Conservation (phyloP, 2,888 invertebrate genomes). For the Sinelater perroti region DNA sequence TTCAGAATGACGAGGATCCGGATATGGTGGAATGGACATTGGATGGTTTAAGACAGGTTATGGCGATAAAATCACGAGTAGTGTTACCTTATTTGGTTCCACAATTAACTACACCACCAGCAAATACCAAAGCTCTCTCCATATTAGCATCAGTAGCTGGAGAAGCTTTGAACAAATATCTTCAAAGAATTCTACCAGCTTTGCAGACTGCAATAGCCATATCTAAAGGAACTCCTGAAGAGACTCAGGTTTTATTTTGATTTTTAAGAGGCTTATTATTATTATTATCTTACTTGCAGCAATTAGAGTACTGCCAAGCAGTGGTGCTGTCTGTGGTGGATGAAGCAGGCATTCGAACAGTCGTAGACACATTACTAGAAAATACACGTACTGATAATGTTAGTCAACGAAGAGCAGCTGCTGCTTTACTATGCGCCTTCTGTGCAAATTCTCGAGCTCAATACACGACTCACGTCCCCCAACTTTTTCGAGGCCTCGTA, state of each 20-base stretch:
- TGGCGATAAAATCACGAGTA: conserved; percentile 95
- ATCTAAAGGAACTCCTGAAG: conserved; percentile 72
- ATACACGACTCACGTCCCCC: conserved; percentile 86
- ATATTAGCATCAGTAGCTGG: conserved; percentile 95
- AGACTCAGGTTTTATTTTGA: conserved; percentile 57
- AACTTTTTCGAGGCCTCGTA: conserved; percentile 86
- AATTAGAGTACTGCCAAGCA: conserved; percentile 90
- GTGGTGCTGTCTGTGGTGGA: conserved; percentile 92
- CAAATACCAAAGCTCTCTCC: conserved; percentile 92
- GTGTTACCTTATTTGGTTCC: conserved; percentile 97
- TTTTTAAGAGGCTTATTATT: no score
- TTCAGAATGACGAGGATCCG: conserved; percentile 78
- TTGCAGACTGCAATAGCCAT: conserved; percentile 79
- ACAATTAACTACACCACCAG: conserved; percentile 86
- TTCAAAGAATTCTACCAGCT: conserved; percentile 92
- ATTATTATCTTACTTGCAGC: conserved; percentile 61
- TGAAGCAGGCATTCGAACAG: conserved; percentile 85
- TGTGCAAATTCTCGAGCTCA: conserved; percentile 90
- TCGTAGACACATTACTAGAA: conserved; percentile 86
- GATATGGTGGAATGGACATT: conserved; percentile 87
- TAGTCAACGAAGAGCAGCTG: conserved; percentile 79
- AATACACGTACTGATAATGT: conserved; percentile 72
- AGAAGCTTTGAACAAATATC: conserved; percentile 88
- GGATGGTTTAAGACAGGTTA: conserved; percentile 95
- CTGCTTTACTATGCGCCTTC: conserved; percentile 87